phyloP scores from a whole-genome alignment of 2,888 invertebrate genomes.

The Epistrophe grossulariae region DNA sequence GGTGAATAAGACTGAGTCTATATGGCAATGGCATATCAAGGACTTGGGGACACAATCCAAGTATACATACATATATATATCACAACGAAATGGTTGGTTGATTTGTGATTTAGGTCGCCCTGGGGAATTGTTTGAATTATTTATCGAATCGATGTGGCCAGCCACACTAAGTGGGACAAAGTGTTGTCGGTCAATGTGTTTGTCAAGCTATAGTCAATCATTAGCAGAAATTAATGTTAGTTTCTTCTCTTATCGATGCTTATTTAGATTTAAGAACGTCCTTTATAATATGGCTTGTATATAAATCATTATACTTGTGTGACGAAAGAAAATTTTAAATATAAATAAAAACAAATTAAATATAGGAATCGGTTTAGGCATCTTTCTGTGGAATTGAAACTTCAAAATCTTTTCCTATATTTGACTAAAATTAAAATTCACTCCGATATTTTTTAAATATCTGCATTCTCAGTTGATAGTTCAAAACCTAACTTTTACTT shows the following conservation, averaged over 20 bases:
- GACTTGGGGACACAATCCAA: slow-evolving; percentile 43
- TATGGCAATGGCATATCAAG: slow-evolving; percentile 12
- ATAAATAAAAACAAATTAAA: too few relatives aligned
- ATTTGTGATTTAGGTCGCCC: slow-evolving; percentile 74
- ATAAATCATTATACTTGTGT: too few relatives aligned
- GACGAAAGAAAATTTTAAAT: too few relatives aligned
- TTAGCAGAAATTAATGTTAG: slow-evolving; percentile 50
- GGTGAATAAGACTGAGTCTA: not conserved
- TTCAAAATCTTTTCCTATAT: too few relatives aligned
- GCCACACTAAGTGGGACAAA: slow-evolving; percentile 69
- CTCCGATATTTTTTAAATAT: too few relatives aligned
- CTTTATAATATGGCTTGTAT: too few relatives aligned
- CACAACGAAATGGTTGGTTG: slow-evolving; percentile 67
- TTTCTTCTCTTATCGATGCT: not conserved
- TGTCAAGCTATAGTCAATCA: slow-evolving; percentile 64
- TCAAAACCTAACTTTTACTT: too few relatives aligned
- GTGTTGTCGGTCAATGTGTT: slow-evolving; percentile 54
- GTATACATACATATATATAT: too few relatives aligned
- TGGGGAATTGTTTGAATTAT: slow-evolving; percentile 73
- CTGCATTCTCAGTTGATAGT: too few relatives aligned
- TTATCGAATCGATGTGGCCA: slow-evolving; percentile 67
- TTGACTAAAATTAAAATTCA: too few relatives aligned
- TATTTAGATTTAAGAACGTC: not conserved
- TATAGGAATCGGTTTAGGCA: too few relatives aligned
- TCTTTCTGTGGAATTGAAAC: too few relatives aligned